These are phyloP conservation scores for Tortricodes alternella DNA, from an alignment of 2,888 invertebrate species.

Conservation along the genomic window DNA sequence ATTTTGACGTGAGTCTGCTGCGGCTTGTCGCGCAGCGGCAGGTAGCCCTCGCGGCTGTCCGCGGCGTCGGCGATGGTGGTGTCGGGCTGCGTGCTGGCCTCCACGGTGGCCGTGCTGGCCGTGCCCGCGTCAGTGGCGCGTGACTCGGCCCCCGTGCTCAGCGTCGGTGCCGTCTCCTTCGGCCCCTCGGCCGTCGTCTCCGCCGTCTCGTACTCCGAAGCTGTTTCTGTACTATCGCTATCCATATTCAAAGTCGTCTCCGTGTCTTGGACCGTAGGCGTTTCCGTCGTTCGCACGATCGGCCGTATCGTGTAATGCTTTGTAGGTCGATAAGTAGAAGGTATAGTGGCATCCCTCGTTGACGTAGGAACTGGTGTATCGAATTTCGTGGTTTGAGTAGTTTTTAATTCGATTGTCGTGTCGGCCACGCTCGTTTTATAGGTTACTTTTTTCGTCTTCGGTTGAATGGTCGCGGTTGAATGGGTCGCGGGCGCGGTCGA, in stretches of 20 bases:
- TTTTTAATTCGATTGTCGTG: constrained; percentile 62
- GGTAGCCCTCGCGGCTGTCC: constrained; percentile 77
- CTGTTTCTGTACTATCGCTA: constrained; percentile 78
- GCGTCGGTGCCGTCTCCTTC: constrained; percentile 60
- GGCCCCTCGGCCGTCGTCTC: constrained; percentile 61
- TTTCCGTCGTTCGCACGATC: constrained; percentile 66
- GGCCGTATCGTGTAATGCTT: constrained; percentile 81
- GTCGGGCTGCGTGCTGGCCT: constrained; percentile 62
- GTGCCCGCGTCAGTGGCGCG: constrained; percentile 63
- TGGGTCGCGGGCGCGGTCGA: constrained; percentile 63
- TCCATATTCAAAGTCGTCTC: constrained; percentile 72
- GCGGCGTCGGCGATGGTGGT: constrained; percentile 65
- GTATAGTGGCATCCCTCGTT: constrained; percentile 52
- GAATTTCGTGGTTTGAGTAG: constrained; percentile 58
- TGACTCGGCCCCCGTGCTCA: constrained; percentile 62
- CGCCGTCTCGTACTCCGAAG: constrained; percentile 61
- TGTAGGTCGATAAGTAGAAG: constrained; percentile 69
- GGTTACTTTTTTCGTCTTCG: constrained; percentile 68
- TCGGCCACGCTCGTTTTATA: constrained; percentile 61
- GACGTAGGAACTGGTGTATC: constrained; percentile 54
- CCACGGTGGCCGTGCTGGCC: constrained; percentile 62
- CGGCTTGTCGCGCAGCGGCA: constrained; percentile 76
- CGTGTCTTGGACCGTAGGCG: constrained; percentile 68
- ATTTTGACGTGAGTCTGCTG: constrained; percentile 77
- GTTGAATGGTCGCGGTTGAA: constrained; percentile 62